A percentile compares a stretch with the other conserved stretches of the same genome.
Evolutionary conservation across 2,888 invertebrate species (phyloP).

Genomic region (Tyria jacobaeae): DNA sequence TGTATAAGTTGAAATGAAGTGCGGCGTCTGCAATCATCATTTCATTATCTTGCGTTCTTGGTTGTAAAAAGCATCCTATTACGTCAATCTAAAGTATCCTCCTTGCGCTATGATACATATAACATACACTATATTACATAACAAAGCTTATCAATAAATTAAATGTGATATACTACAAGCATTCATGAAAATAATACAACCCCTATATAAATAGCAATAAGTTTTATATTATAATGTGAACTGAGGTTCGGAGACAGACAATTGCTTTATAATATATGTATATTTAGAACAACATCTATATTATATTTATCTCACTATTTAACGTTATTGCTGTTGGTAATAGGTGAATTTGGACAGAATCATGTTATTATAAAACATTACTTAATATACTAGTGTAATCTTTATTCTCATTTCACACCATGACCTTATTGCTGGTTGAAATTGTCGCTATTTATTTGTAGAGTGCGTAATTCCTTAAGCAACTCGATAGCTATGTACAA

Average conservation of each 20-base stretch:
- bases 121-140: slow-evolving; percentile 48
- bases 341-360: slow-evolving; percentile 16
- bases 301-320: slow-evolving; percentile 15
- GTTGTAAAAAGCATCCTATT: background rate
- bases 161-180: slow-evolving; percentile 39
- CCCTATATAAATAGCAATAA: slow-evolving; percentile 35
- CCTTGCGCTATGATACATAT: slow-evolving; percentile 45
- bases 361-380: slow-evolving; percentile 4
- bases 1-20: background rate
- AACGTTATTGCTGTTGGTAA: slow-evolving; percentile 17
- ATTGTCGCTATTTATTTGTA: background rate
- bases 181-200: slow-evolving; percentile 39
- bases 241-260: slow-evolving; percentile 25
- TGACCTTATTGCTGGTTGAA: background rate
- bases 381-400: background rate
- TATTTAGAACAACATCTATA: slow-evolving; percentile 2
- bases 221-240: slow-evolving; percentile 25
- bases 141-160: slow-evolving; percentile 44
- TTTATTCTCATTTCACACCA: background rate
- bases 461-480: background rate
- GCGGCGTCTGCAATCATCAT: too few species aligned
- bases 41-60: background rate
- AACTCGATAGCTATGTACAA: too few species aligned
- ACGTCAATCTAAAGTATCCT: slow-evolving; percentile 37
- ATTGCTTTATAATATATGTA: background rate